Conservation (phyloP, 2,797 vertebrate species). For the Sebastes vulpes region DNA sequence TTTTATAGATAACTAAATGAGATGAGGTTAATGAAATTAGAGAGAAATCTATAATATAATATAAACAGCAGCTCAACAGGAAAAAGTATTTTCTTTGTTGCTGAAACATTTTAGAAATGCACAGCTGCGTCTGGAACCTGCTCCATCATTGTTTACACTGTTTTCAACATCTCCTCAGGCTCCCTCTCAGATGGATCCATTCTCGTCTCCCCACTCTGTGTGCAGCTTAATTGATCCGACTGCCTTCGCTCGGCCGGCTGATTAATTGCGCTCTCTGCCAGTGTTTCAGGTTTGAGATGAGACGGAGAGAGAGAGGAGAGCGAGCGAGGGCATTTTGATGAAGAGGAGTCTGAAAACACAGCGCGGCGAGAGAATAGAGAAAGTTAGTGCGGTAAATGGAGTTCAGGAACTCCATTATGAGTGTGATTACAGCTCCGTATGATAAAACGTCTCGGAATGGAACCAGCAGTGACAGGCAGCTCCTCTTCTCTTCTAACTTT, state of each 20-base stretch:
- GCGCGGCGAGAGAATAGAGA: constrained; percentile 15
- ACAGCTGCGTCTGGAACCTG: background rate
- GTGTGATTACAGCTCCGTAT: constrained; percentile 39
- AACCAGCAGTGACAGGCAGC: constrained; percentile 22
- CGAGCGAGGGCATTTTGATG: constrained; percentile 23
- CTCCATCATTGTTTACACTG: constrained; percentile 44
- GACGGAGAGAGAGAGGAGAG: constrained; percentile 6
- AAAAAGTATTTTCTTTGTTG: background rate
- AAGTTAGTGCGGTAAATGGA: constrained; percentile 52
- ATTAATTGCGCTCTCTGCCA: constrained; percentile 50
- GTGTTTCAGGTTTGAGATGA: constrained; percentile 54
- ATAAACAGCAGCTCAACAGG: background rate
- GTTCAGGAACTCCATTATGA: constrained; percentile 68
- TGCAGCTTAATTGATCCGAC: constrained; percentile 59
- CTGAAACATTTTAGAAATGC: background rate
- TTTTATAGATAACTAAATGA: background rate
- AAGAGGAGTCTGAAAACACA: constrained; percentile 35
- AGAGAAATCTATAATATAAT: background rate
- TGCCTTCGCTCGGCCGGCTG: constrained; percentile 28
- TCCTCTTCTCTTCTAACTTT: constrained; percentile 11
- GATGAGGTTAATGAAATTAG: background rate
- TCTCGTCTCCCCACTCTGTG: constrained; percentile 12
- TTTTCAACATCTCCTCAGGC: constrained; percentile 25
- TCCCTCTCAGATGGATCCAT: constrained; percentile 27
- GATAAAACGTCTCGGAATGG: constrained; percentile 36